Percentiles rank a stretch among this genome's conserved stretches.
Conservation (phyloP, 2,113 vertebrate genomes). For the Rhinopomastus cyanomelas region DNA sequence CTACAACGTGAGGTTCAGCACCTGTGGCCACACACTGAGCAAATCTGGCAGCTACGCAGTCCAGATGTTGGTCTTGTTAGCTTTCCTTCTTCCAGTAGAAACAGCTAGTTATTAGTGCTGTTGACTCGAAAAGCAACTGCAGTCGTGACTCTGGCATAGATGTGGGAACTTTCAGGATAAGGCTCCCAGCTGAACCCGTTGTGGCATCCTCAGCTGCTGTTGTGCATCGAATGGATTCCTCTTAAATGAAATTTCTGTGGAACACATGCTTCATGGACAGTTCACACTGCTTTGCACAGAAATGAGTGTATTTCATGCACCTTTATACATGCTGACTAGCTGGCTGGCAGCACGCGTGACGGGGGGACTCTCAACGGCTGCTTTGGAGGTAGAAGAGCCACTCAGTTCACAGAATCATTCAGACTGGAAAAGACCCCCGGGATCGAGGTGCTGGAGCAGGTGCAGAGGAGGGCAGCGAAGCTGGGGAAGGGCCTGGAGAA, state of each 20-base stretch:
- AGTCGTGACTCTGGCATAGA: background rate
- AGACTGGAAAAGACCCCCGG: too few relatives aligned
- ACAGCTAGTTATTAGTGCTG: background rate
- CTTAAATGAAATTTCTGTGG: background rate
- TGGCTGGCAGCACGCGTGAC: background rate
- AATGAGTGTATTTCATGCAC: background rate
- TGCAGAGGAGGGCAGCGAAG: too few relatives aligned
- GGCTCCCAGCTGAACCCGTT: background rate
- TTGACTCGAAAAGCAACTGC: background rate
- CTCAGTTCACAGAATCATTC: background rate
- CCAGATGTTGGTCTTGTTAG: background rate
- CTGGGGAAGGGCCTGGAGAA: too few relatives aligned
- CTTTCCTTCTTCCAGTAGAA: background rate
- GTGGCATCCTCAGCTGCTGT: background rate
- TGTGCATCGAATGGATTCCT: background rate
- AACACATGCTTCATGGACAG: background rate
- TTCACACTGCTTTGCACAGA: background rate
- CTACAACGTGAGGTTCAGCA: background rate
- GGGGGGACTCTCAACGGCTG: background rate
- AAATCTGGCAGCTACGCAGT: background rate
- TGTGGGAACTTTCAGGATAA: background rate
- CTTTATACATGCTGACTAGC: background rate
- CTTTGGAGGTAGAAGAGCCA: background rate
- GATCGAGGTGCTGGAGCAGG: too few relatives aligned
- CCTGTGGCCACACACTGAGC: conserved; percentile 1